These are phyloP conservation scores for Thymelicus lineola DNA, from an alignment of 2,888 invertebrate species.

Conservation along the genomic window DNA sequence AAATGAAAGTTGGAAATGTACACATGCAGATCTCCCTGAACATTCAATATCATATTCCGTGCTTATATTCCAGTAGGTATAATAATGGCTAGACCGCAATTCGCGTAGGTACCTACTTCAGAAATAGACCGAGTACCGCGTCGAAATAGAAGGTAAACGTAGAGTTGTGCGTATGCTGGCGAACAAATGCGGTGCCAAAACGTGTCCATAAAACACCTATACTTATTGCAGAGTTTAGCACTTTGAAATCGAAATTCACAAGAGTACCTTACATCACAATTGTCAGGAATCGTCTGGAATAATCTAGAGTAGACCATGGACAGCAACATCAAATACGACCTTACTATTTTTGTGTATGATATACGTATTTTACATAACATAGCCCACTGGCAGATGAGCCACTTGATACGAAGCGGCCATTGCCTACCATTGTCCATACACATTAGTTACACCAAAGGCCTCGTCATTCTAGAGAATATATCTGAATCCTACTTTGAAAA, in stretches of 20 bases:
- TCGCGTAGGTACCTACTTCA: slow-evolving; percentile 52
- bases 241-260: slow-evolving; percentile 39
- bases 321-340: too few species aligned
- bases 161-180: slow-evolving; percentile 51
- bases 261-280: slow-evolving; percentile 14
- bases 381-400: too few species aligned
- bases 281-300: not conserved
- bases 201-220: slow-evolving; percentile 55
- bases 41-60: not conserved
- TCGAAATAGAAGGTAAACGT: slow-evolving; percentile 54
- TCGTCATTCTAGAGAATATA: too few species aligned
- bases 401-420: too few species aligned
- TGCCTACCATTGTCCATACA: too few species aligned
- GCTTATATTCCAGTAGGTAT: slow-evolving; percentile 60
- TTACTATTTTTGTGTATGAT: too few species aligned
- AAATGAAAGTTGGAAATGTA: too few species aligned
- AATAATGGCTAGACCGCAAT: slow-evolving; percentile 58
- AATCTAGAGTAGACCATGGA: not conserved
- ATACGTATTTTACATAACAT: too few species aligned
- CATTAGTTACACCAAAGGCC: too few species aligned
- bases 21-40: not conserved
- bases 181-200: slow-evolving; percentile 56
- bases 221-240: slow-evolving; percentile 45
- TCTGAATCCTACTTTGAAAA: too few species aligned
- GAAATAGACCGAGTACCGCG: slow-evolving; percentile 66